Percentiles rank a stretch among this genome's conserved stretches.
phyloP scores from a whole-genome alignment of 2,797 vertebrate genomes.

The Silurus lanzhouensis region DNA sequence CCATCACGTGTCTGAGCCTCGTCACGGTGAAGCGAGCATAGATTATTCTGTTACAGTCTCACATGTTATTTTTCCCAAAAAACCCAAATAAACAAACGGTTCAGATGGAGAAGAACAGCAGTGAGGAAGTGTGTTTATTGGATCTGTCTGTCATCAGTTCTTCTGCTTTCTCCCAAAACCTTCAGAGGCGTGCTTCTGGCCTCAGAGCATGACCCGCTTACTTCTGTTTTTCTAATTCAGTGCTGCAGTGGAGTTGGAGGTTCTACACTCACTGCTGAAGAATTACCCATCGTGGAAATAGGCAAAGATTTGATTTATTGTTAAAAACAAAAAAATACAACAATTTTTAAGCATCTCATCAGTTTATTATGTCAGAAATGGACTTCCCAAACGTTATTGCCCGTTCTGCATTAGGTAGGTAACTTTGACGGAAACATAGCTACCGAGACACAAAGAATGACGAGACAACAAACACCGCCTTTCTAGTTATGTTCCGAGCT shows the following conservation, averaged over 20 bases:
- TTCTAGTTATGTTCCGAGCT: no score
- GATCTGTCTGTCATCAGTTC: constrained; percentile 5
- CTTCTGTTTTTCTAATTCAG: not conserved
- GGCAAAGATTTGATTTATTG: not conserved
- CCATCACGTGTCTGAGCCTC: not conserved
- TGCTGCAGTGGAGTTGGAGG: not conserved
- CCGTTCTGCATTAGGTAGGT: not conserved
- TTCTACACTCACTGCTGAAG: not conserved
- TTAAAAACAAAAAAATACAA: not conserved
- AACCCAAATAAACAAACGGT: not conserved
- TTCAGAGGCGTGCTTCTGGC: constrained; percentile 4
- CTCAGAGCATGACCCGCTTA: not conserved
- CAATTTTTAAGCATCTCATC: not conserved
- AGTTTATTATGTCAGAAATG: not conserved
- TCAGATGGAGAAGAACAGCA: not conserved
- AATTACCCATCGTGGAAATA: not conserved
- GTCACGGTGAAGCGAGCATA: not conserved
- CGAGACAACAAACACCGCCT: no score
- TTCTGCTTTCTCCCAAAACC: not conserved
- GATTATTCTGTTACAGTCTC: constrained; percentile 2
- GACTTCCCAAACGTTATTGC: not conserved
- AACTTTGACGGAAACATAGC: not conserved
- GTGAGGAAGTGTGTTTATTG: constrained; percentile 11
- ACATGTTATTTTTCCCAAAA: not conserved
- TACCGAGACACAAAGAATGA: not conserved